A percentile compares a stretch with the other conserved stretches of the same genome.
These are phyloP conservation scores for Troides oblongomaculatus DNA, from an alignment of 2,888 invertebrate genomes.

Conservation along the genomic window DNA sequence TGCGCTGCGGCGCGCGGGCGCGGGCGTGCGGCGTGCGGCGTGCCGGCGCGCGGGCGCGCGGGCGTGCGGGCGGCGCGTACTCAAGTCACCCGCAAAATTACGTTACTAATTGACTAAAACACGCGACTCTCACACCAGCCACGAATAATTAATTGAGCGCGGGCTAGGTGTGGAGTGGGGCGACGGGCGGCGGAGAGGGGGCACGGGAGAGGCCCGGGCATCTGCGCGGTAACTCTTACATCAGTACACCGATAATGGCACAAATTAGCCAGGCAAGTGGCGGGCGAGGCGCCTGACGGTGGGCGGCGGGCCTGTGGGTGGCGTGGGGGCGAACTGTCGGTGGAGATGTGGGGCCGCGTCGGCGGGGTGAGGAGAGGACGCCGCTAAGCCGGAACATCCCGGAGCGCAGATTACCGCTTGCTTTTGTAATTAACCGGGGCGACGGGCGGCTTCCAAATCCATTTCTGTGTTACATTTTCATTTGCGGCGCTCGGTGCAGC, in stretches of 20 bases:
- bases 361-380: constrained; percentile 41
- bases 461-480: constrained; percentile 81
- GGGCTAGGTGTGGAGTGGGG: constrained; percentile 55
- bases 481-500: constrained; percentile 68
- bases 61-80: constrained; percentile 53
- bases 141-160: constrained; percentile 79
- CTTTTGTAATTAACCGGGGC: constrained; percentile 81
- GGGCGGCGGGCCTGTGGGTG: constrained; percentile 33
- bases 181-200: no score
- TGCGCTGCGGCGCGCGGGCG: constrained; percentile 50
- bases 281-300: constrained; percentile 54
- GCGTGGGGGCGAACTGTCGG: no score
- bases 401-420: constrained; percentile 81
- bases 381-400: constrained; percentile 80
- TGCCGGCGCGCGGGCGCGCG: constrained; percentile 34
- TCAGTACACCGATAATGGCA: constrained; percentile 81
- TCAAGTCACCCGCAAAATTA: constrained; percentile 80
- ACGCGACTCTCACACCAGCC: constrained; percentile 79
- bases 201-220: constrained; percentile 50
- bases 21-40: constrained; percentile 34
- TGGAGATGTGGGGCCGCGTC: no score
- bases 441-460: constrained; percentile 80
- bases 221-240: constrained; percentile 80
- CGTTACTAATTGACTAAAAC: constrained; percentile 81
- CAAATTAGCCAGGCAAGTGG: constrained; percentile 79